Evolutionary conservation across 37 sponge, comb jelly and placozoan species (phyloP).

Genomic region (Axinella damicornis): DNA sequence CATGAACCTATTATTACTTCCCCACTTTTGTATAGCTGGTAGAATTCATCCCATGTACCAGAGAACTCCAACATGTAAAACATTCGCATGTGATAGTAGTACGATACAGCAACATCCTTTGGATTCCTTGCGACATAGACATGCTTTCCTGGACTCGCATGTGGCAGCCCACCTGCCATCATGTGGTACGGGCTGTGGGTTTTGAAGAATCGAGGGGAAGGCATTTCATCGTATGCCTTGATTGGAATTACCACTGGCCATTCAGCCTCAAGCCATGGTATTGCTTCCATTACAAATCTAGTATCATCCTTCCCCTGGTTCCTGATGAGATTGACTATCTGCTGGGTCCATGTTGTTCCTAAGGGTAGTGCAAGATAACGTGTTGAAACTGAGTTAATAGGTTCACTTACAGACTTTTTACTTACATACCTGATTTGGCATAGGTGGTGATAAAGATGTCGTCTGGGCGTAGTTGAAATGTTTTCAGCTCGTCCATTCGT

Average conservation of each 20-base stretch:
- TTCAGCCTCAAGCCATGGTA: no score
- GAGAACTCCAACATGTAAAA: not conserved
- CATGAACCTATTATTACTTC: conserved; percentile 40
- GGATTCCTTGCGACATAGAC: conserved; percentile 65
- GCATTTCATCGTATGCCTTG: not conserved
- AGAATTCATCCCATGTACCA: conserved; percentile 6
- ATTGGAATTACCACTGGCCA: not conserved
- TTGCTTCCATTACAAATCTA: no score
- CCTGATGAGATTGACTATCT: no score
- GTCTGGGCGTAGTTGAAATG: no score
- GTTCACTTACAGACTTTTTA: no score
- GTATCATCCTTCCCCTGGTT: no score
- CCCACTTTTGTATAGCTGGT: conserved; percentile 15
- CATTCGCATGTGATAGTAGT: conserved; percentile 46
- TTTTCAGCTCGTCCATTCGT: no score
- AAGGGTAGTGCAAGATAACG: no score
- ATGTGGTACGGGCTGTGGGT: conserved; percentile 45
- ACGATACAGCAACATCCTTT: conserved; percentile 64
- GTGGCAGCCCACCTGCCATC: conserved; percentile 33
- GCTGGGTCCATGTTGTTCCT: no score
- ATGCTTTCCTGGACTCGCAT: conserved; percentile 42
- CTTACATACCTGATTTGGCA: no score
- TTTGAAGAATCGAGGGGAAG: conserved; percentile 58
- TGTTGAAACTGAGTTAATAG: no score
- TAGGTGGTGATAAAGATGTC: no score